Evolutionary conservation across 2,113 vertebrate genomes (phyloP).

Genomic region (Laterallus jamaicensis): DNA sequence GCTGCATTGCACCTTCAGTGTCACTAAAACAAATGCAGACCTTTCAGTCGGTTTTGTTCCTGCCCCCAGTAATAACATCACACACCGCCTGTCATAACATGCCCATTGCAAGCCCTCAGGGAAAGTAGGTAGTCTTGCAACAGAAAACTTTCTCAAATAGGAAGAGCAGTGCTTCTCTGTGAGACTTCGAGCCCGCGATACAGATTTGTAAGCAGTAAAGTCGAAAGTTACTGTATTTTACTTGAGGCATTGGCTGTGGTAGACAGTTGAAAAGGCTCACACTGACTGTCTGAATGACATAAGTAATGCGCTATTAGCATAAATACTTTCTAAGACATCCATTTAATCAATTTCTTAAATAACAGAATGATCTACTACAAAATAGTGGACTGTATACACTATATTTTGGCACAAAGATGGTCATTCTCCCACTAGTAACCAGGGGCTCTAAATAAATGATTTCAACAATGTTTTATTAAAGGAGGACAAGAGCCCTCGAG

Average conservation of each 20-base stretch:
- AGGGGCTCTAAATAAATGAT: slow-evolving; percentile 92
- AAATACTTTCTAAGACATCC: slow-evolving; percentile 79
- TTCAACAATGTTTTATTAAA: slow-evolving; percentile 99
- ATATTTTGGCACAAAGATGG: slow-evolving; percentile 88
- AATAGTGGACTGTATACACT: slow-evolving; percentile 88
- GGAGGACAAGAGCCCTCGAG: slow-evolving; percentile 91
- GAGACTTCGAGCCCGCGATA: neutral
- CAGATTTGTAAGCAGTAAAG: neutral
- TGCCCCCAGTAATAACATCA: neutral
- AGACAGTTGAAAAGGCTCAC: slow-evolving; percentile 74
- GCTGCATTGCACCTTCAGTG: neutral
- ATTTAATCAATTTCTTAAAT: slow-evolving; percentile 84
- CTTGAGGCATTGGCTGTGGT: slow-evolving; percentile 48
- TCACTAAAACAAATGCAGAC: neutral
- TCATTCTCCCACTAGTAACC: slow-evolving; percentile 83
- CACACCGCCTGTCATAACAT: neutral
- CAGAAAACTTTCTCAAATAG: neutral
- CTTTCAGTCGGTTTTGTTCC: neutral
- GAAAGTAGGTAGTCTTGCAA: neutral
- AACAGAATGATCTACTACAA: slow-evolving; percentile 87
- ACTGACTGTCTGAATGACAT: slow-evolving; percentile 71
- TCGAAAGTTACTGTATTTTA: slow-evolving; percentile 71
- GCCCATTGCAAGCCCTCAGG: neutral
- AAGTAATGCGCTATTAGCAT: slow-evolving; percentile 76
- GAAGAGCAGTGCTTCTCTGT: neutral